A percentile compares a stretch with the other conserved stretches of the same genome.
Evolutionary conservation across 2,888 invertebrate species (phyloP).

Genomic region (Metacarcinus magister): DNA sequence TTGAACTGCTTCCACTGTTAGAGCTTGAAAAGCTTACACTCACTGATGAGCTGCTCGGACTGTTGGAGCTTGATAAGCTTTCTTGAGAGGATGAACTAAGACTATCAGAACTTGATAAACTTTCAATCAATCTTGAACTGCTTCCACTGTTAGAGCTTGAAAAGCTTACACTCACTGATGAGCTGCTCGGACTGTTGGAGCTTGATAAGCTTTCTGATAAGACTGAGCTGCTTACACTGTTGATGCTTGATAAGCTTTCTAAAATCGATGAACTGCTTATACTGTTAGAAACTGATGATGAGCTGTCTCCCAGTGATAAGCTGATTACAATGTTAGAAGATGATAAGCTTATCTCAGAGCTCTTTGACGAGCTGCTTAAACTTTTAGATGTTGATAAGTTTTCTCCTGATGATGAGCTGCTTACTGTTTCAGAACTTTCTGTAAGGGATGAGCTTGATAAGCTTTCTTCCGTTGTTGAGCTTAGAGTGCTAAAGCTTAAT

Average conservation of each 20-base stretch:
- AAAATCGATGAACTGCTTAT: background rate
- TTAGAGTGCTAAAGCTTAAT: background rate
- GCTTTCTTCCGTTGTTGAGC: no score
- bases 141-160: constrained; percentile 29
- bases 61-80: background rate
- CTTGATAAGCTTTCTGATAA: constrained; percentile 6
- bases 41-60: background rate
- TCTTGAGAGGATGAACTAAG: background rate
- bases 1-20: background rate
- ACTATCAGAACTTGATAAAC: constrained; percentile 47
- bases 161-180: no score
- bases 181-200: background rate
- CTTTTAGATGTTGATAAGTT: background rate
- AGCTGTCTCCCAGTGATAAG: background rate
- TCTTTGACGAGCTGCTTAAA: background rate
- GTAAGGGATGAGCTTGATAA: no score
- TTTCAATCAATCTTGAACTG: background rate
- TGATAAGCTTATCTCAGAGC: background rate
- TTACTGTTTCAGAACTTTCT: background rate
- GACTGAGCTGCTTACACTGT: constrained; percentile 43
- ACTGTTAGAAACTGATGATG: background rate
- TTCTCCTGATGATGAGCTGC: background rate
- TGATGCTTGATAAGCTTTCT: background rate
- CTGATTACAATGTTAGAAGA: background rate
- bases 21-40: background rate